Evolutionary conservation across 2,797 vertebrate genomes (phyloP), one percentile per base, ranked within the genome.

Genomic region (Loriculus beryllinus): DNA sequence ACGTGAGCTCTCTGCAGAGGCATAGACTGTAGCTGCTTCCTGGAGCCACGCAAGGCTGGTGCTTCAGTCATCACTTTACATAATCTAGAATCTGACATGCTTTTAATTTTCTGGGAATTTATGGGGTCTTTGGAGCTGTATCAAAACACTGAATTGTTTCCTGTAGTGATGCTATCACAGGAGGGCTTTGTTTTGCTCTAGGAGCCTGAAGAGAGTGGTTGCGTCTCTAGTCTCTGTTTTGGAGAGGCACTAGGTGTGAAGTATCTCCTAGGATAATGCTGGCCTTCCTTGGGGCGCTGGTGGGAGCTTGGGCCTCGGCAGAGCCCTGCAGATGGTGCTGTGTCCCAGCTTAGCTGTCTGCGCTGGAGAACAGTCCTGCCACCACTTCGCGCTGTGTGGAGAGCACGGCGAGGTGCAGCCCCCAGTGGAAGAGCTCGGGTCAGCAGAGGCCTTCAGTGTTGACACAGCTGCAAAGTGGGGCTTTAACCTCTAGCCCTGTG

Each of bases 251-350:
- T 0, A 1, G 19, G 10, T 67, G 26, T 20, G 28, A 9, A 1
- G 21, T 9, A 2, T 14, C 22, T 48, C 8, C 52, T n/a, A 29
- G 57, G 60, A 6, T 52, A n/a, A 13, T 12, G 2, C 35, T 15
- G 51, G 54, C 81, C 33, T 77, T 91, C 20, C 68, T 74, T 2
- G 40, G 57, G 68, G 13, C 47, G 69, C 3, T 67, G 63, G 39
- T 33, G 19, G 12, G 21, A 54, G 51, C 49, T 49, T 13, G 59
- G 5, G 7, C 78, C 42, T 62, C 74, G 71, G 43, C 82, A 82
- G 42, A 90, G 90, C 88, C 95, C 97, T 95, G 95, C 79, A 96
- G 93, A 60, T 96, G 96, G 92, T 83, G 87, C 95, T 97, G 68
- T 86, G n/a, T 33, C 82, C 85, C 75, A 71, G 60, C 21, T 70